Evolutionary conservation across 2,113 vertebrate species (phyloP).

Genomic region (Chaenocephalus aceratus): DNA sequence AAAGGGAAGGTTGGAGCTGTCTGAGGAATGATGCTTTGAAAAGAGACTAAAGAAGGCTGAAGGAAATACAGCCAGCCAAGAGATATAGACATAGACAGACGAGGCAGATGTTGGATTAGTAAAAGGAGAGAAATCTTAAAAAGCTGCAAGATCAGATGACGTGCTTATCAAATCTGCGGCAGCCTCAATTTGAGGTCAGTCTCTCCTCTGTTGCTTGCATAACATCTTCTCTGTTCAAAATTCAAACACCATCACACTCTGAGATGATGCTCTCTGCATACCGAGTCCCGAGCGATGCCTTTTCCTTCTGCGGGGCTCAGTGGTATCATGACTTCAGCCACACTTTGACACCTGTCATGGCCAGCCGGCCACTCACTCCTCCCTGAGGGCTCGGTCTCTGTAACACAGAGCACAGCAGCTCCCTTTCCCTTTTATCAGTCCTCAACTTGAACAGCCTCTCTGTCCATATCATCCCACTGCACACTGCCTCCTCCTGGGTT

Average conservation of each 20-base stretch:
- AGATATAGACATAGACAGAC: conserved; percentile 24
- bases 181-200: neutral
- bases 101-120: conserved; percentile 29
- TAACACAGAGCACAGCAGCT: conserved; percentile 30
- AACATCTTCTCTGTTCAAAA: conserved; percentile 19
- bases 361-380: conserved; percentile 28
- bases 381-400: conserved; percentile 16
- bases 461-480: conserved; percentile 32
- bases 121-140: neutral
- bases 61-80: conserved; percentile 1
- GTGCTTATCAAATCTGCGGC: neutral
- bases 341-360: conserved; percentile 37
- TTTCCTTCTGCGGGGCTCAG: conserved; percentile 6
- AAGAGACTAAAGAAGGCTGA: conserved; percentile 30
- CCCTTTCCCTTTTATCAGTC: conserved; percentile 22
- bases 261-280: conserved; percentile 32
- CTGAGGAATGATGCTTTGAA: conserved; percentile 14
- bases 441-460: conserved; percentile 38
- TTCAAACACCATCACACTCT: conserved; percentile 23
- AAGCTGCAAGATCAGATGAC: neutral
- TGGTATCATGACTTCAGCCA: conserved; percentile 28
- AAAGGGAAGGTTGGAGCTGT: conserved; percentile 8
- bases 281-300: conserved; percentile 3
- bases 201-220: neutral
- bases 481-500: conserved; percentile 34